Evolutionary conservation across 2,113 vertebrate species (phyloP).

Genomic region (Leptocoma aspasia): DNA sequence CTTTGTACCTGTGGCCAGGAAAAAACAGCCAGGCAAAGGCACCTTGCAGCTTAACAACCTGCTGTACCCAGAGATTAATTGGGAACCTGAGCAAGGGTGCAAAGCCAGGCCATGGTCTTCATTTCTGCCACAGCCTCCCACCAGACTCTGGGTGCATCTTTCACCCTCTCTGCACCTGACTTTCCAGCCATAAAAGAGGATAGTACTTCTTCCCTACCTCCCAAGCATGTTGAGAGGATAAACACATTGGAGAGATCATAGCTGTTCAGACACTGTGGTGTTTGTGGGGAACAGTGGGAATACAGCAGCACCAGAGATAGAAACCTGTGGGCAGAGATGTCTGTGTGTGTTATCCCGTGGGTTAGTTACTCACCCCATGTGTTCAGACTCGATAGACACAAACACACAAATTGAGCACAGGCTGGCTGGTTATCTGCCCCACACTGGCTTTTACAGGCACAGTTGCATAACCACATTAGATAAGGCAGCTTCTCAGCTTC

Average conservation of each 20-base stretch:
- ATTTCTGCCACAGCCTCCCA: not conserved
- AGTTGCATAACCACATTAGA: not conserved
- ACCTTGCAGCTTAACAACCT: not conserved
- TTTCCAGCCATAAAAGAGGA: not conserved
- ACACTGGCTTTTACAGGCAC: not conserved
- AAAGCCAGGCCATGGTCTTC: rapidly evolving
- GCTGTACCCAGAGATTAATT: not conserved
- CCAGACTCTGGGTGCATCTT: not conserved
- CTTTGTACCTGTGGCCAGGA: not conserved
- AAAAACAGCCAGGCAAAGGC: not conserved
- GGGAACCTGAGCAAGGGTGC: not conserved
- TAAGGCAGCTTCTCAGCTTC: not conserved
- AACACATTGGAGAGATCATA: not conserved
- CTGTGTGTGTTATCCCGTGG: not conserved
- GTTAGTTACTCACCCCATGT: conserved; percentile 14
- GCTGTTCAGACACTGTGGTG: not conserved
- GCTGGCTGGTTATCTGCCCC: conserved; percentile 28
- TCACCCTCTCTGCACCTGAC: not conserved
- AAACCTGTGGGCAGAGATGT: conserved; percentile 48
- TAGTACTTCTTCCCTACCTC: not conserved
- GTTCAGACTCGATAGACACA: conserved; percentile 30
- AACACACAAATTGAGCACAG: not conserved
- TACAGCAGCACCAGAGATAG: conserved; percentile 34
- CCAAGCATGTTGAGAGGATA: not conserved
- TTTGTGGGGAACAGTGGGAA: not conserved